Evolutionary conservation across 2,888 invertebrate species (phyloP).

Genomic region (Leptinotarsa haldemani): DNA sequence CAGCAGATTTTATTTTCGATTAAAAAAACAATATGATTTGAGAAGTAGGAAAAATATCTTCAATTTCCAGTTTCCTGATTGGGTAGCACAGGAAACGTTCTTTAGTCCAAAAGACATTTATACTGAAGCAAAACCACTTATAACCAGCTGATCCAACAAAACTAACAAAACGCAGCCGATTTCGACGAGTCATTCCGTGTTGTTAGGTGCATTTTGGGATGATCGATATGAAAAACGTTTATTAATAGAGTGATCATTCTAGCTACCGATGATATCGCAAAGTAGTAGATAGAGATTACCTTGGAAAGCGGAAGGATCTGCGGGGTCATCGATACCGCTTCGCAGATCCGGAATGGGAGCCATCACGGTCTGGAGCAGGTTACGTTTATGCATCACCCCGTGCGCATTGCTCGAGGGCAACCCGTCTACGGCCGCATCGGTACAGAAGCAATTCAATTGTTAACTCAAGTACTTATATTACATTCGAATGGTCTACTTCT

Average conservation of each 20-base stretch:
- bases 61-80: too few relatives aligned
- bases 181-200: conserved; percentile 8
- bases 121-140: neutral
- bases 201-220: conserved; percentile 2
- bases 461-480: conserved; percentile 15
- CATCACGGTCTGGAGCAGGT: conserved; percentile 86
- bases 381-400: conserved; percentile 86
- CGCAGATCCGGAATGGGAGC: conserved; percentile 90
- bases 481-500: conserved; percentile 11
- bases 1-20: too few relatives aligned
- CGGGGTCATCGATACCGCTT: conserved; percentile 72
- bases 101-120: neutral
- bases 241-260: conserved; percentile 3
- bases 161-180: conserved; percentile 9
- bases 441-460: conserved; percentile 31
- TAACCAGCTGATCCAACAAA: neutral
- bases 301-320: conserved; percentile 67
- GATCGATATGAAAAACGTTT: neutral
- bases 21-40: too few relatives aligned
- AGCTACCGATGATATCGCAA: conserved; percentile 28
- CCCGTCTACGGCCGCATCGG: conserved; percentile 67
- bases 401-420: conserved; percentile 80
- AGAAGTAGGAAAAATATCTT: too few relatives aligned
- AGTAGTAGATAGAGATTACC: conserved; percentile 57
- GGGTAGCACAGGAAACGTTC: neutral